Percentiles rank a stretch among this genome's conserved stretches.
Evolutionary conservation across 2,113 vertebrate genomes (phyloP).

Genomic region (Stercorarius parasiticus): DNA sequence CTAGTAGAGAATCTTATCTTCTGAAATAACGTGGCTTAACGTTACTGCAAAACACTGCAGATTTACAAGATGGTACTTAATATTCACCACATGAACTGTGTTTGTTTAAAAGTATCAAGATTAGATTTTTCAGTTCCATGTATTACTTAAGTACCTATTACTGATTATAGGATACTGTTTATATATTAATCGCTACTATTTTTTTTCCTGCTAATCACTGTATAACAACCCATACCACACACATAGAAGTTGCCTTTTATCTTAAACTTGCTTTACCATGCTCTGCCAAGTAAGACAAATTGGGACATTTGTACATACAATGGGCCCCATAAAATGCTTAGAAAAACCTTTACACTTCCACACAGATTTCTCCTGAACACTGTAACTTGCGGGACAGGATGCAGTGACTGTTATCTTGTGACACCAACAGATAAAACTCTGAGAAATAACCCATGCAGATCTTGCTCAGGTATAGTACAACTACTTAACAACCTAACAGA

Average conservation of each 20-base stretch:
- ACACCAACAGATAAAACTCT: not conserved
- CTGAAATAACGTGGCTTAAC: not conserved
- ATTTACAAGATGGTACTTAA: not conserved
- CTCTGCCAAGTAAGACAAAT: not conserved
- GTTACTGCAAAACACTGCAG: not conserved
- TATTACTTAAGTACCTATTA: not conserved
- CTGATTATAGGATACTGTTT: not conserved
- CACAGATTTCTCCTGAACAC: not conserved
- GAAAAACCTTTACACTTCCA: not conserved
- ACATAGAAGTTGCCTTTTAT: not conserved
- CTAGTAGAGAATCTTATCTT: not conserved
- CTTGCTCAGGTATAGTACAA: not conserved
- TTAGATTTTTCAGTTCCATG: not conserved
- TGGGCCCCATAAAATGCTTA: not conserved
- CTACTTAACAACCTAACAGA: not conserved
- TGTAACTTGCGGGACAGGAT: not conserved
- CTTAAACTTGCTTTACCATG: not conserved
- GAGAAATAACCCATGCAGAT: not conserved
- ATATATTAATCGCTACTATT: not conserved
- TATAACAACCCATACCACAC: not conserved
- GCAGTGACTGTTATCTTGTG: not conserved
- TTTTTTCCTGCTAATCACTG: not conserved
- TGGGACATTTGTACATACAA: not conserved
- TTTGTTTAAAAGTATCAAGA: not conserved
- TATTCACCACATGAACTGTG: not conserved